These are phyloP conservation scores for Neogale vison DNA, from an alignment of 2,113 vertebrate species.

Conservation along the genomic window DNA sequence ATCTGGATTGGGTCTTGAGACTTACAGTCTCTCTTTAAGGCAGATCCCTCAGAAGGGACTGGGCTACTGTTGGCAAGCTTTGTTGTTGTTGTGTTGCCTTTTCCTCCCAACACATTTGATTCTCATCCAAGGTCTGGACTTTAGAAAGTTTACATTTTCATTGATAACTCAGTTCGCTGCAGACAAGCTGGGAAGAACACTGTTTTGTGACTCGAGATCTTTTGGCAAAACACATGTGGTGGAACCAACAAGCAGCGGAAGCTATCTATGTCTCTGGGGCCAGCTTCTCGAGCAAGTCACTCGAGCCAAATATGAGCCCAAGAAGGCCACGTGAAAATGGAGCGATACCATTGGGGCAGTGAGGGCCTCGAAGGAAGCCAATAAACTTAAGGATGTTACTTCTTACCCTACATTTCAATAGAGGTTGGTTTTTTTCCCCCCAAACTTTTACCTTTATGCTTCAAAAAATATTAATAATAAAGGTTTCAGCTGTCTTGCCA, in stretches of 20 bases:
- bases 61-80: neutral
- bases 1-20: neutral
- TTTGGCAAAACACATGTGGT: neutral
- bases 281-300: constrained; percentile 13
- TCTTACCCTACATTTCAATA: neutral
- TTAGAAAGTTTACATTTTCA: constrained; percentile 30
- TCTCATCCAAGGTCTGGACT: neutral
- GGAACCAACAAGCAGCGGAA: constrained; percentile 18
- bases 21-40: neutral
- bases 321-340: neutral
- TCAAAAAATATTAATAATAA: constrained; percentile 22
- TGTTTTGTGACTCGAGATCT: constrained; percentile 8
- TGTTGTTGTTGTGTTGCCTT: neutral
- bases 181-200: constrained; percentile 21
- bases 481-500: neutral
- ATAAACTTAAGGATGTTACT: neutral
- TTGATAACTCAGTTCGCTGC: constrained; percentile 21
- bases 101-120: constrained; percentile 15
- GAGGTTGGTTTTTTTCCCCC: neutral
- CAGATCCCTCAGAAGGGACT: neutral
- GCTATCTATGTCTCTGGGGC: constrained; percentile 30
- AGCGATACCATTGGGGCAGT: neutral
- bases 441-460: neutral
- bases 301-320: neutral
- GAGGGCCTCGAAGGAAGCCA: neutral